Base-by-base conservation (phyloP, 2,113 vertebrate genomes). In the Mirounga angustirostris region DNA sequence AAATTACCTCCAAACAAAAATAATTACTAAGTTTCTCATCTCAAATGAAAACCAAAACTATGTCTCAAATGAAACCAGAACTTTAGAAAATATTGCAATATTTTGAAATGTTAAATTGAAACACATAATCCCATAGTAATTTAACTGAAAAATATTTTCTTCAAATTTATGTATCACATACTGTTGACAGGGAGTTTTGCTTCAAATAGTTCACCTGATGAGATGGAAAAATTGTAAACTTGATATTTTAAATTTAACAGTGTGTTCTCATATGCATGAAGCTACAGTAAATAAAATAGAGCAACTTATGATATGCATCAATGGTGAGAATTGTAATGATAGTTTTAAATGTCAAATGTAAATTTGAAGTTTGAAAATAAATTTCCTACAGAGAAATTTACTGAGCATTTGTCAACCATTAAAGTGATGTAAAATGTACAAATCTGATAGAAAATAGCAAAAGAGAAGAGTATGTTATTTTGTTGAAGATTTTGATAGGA, bases 331-430 rank as follows among this genome's bases (percentile, higher is more conserved):
- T 19, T 92, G 19, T 33, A 73, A 59, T 92, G 56, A 88, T 83
- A 95, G 30, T 52, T 96, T 97, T 74, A 96, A 97, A 94, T 95
- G 74, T 97, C 79, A 95, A 71, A 80, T 96, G 52, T 84, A 97
- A 92, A 91, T 85, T 61, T 79, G 33, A 90, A 90, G 40, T 79
- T 46, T 71, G n/a, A 94, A 89, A 95, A 61, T 19, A 90, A 91
- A 87, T 90, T 92, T 94, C 69, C 56, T 56, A 12, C 56, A 81
- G 40, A 80, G 43, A 96, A 85, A 89, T 80, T 86, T 87, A 83
- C 18, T 63, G 52, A 95, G 10, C 14, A 79, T 87, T 90, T 97
- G 22, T 92, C 67, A 83, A 65, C 16, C 50, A 56, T 18, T 79
- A 54, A 93, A 89, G 59, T 16, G 89, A 86, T 14, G 24, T 43